These are phyloP conservation scores for Endomychus coccineus DNA, from an alignment of 2,888 invertebrate genomes.

Conservation along the genomic window DNA sequence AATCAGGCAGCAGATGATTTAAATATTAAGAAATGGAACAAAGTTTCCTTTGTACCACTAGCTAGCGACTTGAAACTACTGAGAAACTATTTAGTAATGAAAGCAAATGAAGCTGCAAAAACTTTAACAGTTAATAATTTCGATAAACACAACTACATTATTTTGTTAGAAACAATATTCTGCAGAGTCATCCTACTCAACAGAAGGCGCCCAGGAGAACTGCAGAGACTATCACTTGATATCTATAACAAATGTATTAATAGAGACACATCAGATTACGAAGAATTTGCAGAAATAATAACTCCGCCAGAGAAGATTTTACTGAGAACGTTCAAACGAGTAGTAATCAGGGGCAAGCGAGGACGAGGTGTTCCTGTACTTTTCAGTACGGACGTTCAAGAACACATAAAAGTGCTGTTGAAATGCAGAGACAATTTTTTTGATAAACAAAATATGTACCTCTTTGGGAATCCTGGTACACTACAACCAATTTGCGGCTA, in stretches of 20 bases:
- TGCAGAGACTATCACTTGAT: slow-evolving; percentile 10
- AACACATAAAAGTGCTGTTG: slow-evolving; percentile 16
- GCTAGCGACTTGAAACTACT: slow-evolving; percentile 23
- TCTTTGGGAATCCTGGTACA: slow-evolving; percentile 15
- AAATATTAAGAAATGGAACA: slow-evolving; percentile 18
- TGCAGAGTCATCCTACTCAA: slow-evolving; percentile 25
- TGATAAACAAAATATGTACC: slow-evolving; percentile 6
- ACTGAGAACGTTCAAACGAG: slow-evolving; percentile 24
- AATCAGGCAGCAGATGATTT: slow-evolving; percentile 12
- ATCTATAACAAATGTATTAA: not conserved
- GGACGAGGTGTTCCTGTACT: slow-evolving; percentile 25
- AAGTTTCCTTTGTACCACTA: slow-evolving; percentile 20
- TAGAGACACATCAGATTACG: too few relatives aligned
- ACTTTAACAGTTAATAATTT: slow-evolving; percentile 11
- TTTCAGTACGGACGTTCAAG: slow-evolving; percentile 23
- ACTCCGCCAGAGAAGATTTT: too few relatives aligned
- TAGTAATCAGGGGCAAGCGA: slow-evolving; percentile 27
- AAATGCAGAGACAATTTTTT: slow-evolving; percentile 10
- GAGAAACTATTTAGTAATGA: slow-evolving; percentile 16
- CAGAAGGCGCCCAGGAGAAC: slow-evolving; percentile 19
- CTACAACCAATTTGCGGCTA: slow-evolving; percentile 15
- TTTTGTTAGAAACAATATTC: slow-evolving; percentile 17
- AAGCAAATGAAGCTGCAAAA: slow-evolving; percentile 5
- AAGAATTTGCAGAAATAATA: too few relatives aligned
- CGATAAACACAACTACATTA: slow-evolving; percentile 14